Evolutionary conservation across 2,113 vertebrate genomes (phyloP).

Genomic region (Caretta caretta): DNA sequence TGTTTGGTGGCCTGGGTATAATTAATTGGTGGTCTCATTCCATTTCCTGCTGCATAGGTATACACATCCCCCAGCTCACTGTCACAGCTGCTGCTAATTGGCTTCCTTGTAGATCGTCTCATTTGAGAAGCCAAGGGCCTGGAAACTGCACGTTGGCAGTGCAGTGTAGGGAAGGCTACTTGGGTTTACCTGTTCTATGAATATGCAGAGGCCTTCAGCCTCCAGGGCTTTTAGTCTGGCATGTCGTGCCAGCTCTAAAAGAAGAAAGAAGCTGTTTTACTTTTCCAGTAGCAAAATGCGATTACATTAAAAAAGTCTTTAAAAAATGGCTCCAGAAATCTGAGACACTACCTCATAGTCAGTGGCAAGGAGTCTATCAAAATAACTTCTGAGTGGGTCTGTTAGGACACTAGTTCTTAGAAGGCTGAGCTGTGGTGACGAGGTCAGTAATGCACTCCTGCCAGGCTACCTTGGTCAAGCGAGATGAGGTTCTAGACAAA

Average conservation of each 20-base stretch:
- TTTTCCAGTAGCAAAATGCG: slow-evolving; percentile 62
- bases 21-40: slow-evolving; percentile 68
- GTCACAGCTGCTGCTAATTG: background rate
- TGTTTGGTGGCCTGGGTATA: slow-evolving; percentile 69
- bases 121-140: slow-evolving; percentile 25
- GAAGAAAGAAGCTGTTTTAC: slow-evolving; percentile 73
- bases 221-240: slow-evolving; percentile 64
- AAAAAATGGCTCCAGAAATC: slow-evolving; percentile 85
- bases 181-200: slow-evolving; percentile 46
- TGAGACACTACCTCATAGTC: slow-evolving; percentile 87
- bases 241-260: slow-evolving; percentile 54
- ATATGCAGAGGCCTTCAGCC: slow-evolving; percentile 66
- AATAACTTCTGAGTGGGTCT: slow-evolving; percentile 78
- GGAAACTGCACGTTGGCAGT: slow-evolving; percentile 52
- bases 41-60: background rate
- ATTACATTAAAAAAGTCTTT: slow-evolving; percentile 39
- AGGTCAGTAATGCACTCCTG: slow-evolving; percentile 2
- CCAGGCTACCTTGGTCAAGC: slow-evolving; percentile 60
- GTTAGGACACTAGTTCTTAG: slow-evolving; percentile 69
- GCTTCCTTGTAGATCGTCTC: slow-evolving; percentile 32
- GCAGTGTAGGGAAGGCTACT: slow-evolving; percentile 44
- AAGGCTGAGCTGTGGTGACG: slow-evolving; percentile 67
- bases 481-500: slow-evolving; percentile 30
- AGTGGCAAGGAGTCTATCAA: slow-evolving; percentile 78
- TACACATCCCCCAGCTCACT: slow-evolving; percentile 37